These are phyloP conservation scores for Acrossocheilus wenchowensis DNA, from an alignment of 2,797 vertebrate genomes.

Conservation along the genomic window DNA sequence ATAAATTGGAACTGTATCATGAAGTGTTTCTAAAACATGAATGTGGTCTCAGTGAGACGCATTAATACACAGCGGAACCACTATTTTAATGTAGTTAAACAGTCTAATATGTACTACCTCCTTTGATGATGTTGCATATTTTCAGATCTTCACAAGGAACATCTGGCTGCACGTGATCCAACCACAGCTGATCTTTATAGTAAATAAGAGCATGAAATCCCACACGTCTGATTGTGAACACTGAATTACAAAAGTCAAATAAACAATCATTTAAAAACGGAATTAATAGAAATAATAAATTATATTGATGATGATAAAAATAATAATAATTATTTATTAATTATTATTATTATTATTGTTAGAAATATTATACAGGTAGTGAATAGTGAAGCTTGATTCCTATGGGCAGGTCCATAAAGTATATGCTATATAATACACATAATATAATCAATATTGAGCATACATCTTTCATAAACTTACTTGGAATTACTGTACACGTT, in stretches of 20 bases:
- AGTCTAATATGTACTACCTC: constrained; percentile 32
- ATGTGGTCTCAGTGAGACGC: neutral
- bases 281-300: neutral
- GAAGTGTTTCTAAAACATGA: constrained; percentile 47
- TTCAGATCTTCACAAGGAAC: constrained; percentile 1
- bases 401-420: neutral
- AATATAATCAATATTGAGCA: neutral
- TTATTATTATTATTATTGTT: neutral
- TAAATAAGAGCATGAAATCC: neutral
- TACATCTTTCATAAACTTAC: constrained; percentile 15
- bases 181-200: constrained; percentile 35
- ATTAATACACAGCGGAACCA: neutral
- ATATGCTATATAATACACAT: neutral
- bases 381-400: neutral
- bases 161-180: neutral
- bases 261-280: no score
- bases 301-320: neutral
- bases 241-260: constrained; percentile 14
- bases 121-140: constrained; percentile 49
- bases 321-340: neutral
- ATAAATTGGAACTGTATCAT: neutral
- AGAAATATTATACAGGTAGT: neutral
- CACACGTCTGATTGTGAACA: constrained; percentile 1
- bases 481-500: constrained; percentile 27
- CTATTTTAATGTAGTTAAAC: neutral